These are phyloP conservation scores for Zelleria hepariella DNA, from an alignment of 2,888 invertebrate species.

Conservation along the genomic window DNA sequence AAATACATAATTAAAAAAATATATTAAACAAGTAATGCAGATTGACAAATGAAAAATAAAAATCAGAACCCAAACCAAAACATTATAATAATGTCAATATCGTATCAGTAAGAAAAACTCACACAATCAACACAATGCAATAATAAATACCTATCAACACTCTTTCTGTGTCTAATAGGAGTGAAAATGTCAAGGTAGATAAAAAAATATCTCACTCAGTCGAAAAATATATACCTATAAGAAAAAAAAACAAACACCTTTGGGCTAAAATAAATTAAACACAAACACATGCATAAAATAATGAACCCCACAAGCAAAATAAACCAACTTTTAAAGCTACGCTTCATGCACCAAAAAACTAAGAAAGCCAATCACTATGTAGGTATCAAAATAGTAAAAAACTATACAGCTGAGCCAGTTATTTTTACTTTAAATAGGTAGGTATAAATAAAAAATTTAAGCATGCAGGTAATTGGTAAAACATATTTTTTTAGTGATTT, in stretches of 20 bases:
- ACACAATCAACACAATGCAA: conserved; percentile 30
- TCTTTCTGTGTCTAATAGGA: conserved; percentile 32
- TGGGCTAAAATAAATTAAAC: conserved; percentile 38
- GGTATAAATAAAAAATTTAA: no score
- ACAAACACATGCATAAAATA: conserved; percentile 37
- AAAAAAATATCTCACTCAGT: conserved; percentile 60
- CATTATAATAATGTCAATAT: conserved; percentile 32
- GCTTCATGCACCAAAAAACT: no score
- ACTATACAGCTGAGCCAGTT: no score
- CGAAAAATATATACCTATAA: conserved; percentile 52
- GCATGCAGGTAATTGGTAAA: not conserved
- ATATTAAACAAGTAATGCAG: no score
- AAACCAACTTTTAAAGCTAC: conserved; percentile 21
- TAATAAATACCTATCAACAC: conserved; percentile 22
- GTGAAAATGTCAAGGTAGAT: conserved; percentile 70
- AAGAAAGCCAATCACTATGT: no score
- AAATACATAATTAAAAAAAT: not conserved
- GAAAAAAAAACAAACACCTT: conserved; percentile 55
- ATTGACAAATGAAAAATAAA: no score
- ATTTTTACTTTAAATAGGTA: no score
- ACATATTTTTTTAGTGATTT: no score
- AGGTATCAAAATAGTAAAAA: no score
- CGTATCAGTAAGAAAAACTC: conserved; percentile 36
- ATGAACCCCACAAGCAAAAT: conserved; percentile 47
- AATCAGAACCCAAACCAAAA: no score